Percentiles rank a stretch among this genome's conserved stretches.
Evolutionary conservation across 2,888 invertebrate genomes (phyloP).

Genomic region (Cephonodes hylas): DNA sequence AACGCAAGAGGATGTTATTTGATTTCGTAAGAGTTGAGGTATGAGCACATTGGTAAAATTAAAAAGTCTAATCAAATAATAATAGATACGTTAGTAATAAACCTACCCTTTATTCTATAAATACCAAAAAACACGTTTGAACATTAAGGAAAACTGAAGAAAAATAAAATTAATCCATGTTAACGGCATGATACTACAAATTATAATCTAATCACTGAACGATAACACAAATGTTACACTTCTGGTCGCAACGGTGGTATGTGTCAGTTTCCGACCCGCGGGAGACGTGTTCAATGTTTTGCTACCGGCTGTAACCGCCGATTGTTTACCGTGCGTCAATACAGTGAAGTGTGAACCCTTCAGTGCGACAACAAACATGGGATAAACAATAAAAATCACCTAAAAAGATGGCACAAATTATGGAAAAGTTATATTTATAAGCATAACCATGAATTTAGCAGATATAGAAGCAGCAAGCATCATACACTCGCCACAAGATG

Average conservation of each 20-base stretch:
- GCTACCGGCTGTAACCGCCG: not conserved
- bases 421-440: not conserved
- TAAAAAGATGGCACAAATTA: not conserved
- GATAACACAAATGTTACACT: slow-evolving; percentile 5
- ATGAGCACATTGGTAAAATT: too few relatives aligned
- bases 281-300: not conserved
- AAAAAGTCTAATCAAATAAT: not conserved
- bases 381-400: not conserved
- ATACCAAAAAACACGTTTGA: not conserved
- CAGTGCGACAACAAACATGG: not conserved
- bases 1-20: not conserved
- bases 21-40: not conserved
- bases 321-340: not conserved
- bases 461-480: slow-evolving; percentile 33
- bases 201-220: slow-evolving; percentile 5
- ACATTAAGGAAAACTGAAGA: not conserved
- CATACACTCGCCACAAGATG: slow-evolving; percentile 29
- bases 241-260: not conserved
- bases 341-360: not conserved
- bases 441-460: slow-evolving; percentile 1
- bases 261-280: not conserved
- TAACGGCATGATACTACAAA: not conserved
- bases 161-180: slow-evolving; percentile 11
- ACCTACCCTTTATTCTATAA: not conserved
- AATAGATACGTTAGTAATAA: not conserved